Percentiles rank a stretch among this genome's conserved stretches.
phyloP scores from a whole-genome alignment of 2,113 vertebrate genomes.

The Macrotis lagotis region DNA sequence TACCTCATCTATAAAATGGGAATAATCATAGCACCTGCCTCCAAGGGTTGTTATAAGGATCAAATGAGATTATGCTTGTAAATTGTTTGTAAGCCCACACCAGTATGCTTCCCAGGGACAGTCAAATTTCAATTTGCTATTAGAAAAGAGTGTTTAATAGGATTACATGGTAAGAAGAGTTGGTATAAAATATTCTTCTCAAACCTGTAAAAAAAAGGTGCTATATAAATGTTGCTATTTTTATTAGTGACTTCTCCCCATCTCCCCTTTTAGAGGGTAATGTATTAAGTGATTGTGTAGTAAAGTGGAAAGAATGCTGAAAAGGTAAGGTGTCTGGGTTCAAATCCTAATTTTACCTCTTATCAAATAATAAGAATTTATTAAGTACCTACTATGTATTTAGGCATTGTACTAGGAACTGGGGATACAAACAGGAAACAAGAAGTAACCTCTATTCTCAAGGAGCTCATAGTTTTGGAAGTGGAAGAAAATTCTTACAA shows the following conservation, averaged over 20 bases:
- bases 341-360: neutral
- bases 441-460: neutral
- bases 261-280: neutral
- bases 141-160: neutral
- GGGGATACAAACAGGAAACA: neutral
- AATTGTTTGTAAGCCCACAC: neutral
- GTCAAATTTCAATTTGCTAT: neutral
- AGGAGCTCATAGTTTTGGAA: neutral
- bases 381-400: neutral
- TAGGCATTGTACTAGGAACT: neutral
- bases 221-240: too few relatives aligned
- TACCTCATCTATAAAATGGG: neutral
- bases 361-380: neutral
- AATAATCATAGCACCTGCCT: neutral
- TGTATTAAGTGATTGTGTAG: neutral
- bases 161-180: neutral
- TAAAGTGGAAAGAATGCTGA: neutral
- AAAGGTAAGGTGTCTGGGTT: neutral
- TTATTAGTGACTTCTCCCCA: neutral
- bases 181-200: neutral
- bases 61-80: neutral
- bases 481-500: neutral
- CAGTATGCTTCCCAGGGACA: neutral
- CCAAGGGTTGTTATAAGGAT: neutral
- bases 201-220: neutral